A percentile compares a stretch with the other conserved stretches of the same genome.
phyloP scores from a whole-genome alignment of 2,797 vertebrate genomes.

The Lepilemur septentrionalis region DNA sequence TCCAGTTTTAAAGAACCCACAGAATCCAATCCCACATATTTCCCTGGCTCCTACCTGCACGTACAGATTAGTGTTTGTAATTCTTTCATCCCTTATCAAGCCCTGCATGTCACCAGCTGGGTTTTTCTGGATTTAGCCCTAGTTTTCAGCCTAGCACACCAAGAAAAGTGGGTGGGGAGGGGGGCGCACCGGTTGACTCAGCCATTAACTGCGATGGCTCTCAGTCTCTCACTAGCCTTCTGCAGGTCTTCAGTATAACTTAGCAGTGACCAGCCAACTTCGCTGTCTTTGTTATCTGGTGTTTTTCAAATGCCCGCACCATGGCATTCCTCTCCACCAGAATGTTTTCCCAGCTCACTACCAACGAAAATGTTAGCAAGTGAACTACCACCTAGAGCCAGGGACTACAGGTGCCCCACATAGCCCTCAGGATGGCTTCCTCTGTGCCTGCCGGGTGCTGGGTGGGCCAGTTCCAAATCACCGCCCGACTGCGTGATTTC shows the following conservation, averaged over 20 bases:
- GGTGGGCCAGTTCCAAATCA: background rate
- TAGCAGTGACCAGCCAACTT: background rate
- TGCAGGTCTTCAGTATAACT: background rate
- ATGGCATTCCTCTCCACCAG: background rate
- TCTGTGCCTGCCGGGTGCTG: background rate
- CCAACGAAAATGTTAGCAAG: background rate
- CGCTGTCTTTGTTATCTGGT: background rate
- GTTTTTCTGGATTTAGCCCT: background rate
- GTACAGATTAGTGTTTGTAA: background rate
- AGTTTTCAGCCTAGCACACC: background rate
- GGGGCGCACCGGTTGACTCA: background rate
- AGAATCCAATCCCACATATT: background rate
- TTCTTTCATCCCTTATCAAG: background rate
- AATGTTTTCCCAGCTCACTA: background rate
- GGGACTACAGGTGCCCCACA: background rate
- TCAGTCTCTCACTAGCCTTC: background rate
- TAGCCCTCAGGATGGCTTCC: too few relatives aligned
- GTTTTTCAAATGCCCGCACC: background rate
- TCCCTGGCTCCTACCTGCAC: too few relatives aligned
- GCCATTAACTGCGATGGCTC: background rate
- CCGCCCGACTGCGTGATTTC: background rate
- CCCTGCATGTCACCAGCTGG: background rate
- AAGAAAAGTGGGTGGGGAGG: background rate
- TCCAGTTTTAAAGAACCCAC: background rate
- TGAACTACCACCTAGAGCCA: background rate